These are phyloP conservation scores for Drosophila punjabiensis DNA, from an alignment of 1,140 invertebrate genomes.

Conservation along the genomic window DNA sequence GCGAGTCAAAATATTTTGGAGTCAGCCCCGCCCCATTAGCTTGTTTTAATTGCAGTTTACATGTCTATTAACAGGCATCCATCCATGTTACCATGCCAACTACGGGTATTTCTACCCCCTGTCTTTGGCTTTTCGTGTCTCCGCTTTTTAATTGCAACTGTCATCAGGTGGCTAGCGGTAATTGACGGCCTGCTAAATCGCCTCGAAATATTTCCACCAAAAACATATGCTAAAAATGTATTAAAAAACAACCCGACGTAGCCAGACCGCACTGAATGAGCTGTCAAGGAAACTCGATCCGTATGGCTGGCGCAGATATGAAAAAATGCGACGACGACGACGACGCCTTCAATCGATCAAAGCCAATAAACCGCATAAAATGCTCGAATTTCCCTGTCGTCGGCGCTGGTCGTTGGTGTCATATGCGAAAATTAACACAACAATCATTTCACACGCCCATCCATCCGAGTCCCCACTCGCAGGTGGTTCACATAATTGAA, in stretches of 20 bases:
- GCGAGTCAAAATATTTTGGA: conserved; percentile 71
- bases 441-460: conserved; percentile 54
- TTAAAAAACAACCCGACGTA: background rate
- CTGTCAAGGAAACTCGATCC: conserved; percentile 47
- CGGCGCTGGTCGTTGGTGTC: conserved; percentile 18
- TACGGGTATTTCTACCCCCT: conserved; percentile 8
- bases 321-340: conserved; percentile 27
- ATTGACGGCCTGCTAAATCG: conserved; percentile 51
- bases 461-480: background rate
- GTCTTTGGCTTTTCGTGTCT: conserved; percentile 29
- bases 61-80: conserved; percentile 75
- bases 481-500: conserved; percentile 43
- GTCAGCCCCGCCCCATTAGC: conserved; percentile 30
- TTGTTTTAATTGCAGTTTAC: conserved; percentile 82
- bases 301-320: conserved; percentile 21
- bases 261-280: conserved; percentile 36
- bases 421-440: conserved; percentile 59
- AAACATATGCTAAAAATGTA: conserved; percentile 34
- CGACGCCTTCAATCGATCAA: conserved; percentile 50
- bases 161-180: conserved; percentile 56
- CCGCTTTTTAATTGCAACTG: conserved; percentile 57
- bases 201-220: conserved; percentile 32
- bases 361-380: conserved; percentile 56
- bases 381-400: conserved; percentile 44
- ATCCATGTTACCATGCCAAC: conserved; percentile 38